Evolutionary conservation across 2,888 invertebrate genomes (phyloP), one percentile per base, ranked within the genome.

Genomic region (Luperina nickerlii): DNA sequence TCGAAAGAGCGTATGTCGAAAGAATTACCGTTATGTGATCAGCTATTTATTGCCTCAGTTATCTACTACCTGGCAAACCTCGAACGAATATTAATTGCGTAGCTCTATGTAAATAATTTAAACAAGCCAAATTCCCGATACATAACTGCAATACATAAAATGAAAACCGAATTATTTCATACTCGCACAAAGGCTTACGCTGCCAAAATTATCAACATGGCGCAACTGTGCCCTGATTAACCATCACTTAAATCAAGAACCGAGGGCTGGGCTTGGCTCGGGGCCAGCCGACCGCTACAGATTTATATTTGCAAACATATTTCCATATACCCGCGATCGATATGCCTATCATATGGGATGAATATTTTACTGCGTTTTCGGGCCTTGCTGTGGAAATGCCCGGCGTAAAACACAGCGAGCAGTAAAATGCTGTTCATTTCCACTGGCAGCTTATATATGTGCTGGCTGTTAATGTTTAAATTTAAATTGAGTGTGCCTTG

Each of bases 291-390:
- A 92, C 94, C 93, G 88, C 93, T 89, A 85, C 85, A 93, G 94
- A 95, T 95, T 95, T 94, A 95, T 95, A 92, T 91, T 88, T 88
- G 84, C 88, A 79, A 87, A 88, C 91, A 90, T 92, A 93, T 93
- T 92, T 92, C 90, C 92, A 93, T 92, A 92, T 87, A 90, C 78
- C 79, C 81, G n/a, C 87, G 87, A 90, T 90, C 90, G 80, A 90
- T 90, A 89, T 70, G 84, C 77, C 82, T 83, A 87, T 88, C 88
- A 88, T 80, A 85, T 71, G 69, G 84, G 83, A 83, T 86, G 76
- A 81, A 83, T 88, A 86, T 88, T 82, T 84, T 84, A 87, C 87
- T 85, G 77, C 77, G 67, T 74, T 84, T 87, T 76, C 84, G 83
- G 78, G 51, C 83, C 62, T 71, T 76, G 77, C 81, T 87, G 84